Percentiles rank a stretch among this genome's conserved stretches.
phyloP scores from a whole-genome alignment of 2,113 vertebrate genomes.

The Colossoma macropomum region DNA sequence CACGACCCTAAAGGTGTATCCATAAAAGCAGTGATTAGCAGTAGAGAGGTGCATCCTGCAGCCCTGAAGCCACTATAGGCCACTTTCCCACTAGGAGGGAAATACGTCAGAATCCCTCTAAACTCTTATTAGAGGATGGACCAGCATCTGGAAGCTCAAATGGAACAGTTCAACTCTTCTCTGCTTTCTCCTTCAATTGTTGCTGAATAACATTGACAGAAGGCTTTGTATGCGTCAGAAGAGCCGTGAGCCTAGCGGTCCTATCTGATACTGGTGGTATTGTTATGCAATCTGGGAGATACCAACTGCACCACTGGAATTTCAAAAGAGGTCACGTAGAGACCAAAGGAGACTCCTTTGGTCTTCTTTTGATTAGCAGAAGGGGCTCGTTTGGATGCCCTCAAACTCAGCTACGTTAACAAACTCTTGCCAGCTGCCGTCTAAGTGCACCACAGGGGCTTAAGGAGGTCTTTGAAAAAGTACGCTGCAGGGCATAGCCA shows the following conservation, averaged over 20 bases:
- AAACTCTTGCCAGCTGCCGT: constrained; percentile 18
- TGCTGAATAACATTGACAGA: background rate
- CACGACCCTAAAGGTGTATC: background rate
- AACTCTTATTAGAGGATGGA: background rate
- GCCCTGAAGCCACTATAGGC: background rate
- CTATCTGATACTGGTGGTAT: background rate
- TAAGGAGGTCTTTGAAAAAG: constrained; percentile 37
- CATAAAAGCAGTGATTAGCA: constrained; percentile 7
- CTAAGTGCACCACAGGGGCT: background rate
- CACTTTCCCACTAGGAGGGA: constrained; percentile 22
- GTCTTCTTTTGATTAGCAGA: constrained; percentile 31
- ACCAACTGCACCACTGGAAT: background rate
- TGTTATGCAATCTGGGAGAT: background rate
- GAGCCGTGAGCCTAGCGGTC: background rate
- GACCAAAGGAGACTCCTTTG: background rate
- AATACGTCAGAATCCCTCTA: background rate
- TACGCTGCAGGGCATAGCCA: background rate
- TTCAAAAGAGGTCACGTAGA: constrained; percentile 2
- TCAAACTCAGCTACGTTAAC: background rate
- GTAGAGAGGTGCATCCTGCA: background rate
- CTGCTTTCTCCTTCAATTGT: background rate
- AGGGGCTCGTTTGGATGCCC: constrained; percentile 10
- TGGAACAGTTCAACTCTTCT: background rate
- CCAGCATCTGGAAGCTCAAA: background rate
- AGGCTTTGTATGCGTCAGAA: background rate